These are phyloP conservation scores for Laupala kohalensis DNA, from an alignment of 1,140 invertebrate genomes.

Conservation along the genomic window DNA sequence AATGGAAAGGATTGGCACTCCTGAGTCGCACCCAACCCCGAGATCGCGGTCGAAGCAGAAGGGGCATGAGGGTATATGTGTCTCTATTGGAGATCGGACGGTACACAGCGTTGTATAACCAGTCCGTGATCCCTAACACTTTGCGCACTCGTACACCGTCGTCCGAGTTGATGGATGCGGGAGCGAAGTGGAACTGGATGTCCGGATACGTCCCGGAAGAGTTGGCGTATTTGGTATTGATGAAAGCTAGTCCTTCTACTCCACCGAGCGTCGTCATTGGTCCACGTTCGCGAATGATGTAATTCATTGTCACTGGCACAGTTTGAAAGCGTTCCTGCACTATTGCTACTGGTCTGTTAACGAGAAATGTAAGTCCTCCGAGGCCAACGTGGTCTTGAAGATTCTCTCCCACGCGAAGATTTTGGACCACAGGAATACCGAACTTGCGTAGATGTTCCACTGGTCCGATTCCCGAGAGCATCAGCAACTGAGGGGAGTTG, in stretches of 20 bases:
- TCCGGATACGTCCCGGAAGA: slow-evolving; percentile 58
- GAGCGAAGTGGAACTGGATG: slow-evolving; percentile 77
- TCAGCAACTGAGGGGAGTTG: slow-evolving; percentile 66
- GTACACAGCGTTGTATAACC: slow-evolving; percentile 63
- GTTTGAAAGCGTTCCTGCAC: slow-evolving; percentile 58
- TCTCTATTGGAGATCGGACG: slow-evolving; percentile 60
- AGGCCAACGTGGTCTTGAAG: slow-evolving; percentile 61
- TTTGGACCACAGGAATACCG: slow-evolving; percentile 54
- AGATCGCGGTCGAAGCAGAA: slow-evolving; percentile 65
- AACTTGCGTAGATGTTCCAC: slow-evolving; percentile 52
- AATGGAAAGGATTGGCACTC: slow-evolving; percentile 67
- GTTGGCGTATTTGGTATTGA: slow-evolving; percentile 71
- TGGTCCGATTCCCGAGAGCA: slow-evolving; percentile 79
- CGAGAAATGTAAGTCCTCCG: slow-evolving; percentile 63
- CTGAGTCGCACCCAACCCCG: slow-evolving; percentile 59
- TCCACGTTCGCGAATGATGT: slow-evolving; percentile 57
- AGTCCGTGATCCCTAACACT: slow-evolving; percentile 68
- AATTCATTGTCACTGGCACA: slow-evolving; percentile 62
- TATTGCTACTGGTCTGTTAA: slow-evolving; percentile 61
- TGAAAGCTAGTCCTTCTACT: slow-evolving; percentile 71
- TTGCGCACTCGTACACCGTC: slow-evolving; percentile 54
- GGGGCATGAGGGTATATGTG: slow-evolving; percentile 70
- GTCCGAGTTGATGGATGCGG: slow-evolving; percentile 70
- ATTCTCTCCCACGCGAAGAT: slow-evolving; percentile 48
- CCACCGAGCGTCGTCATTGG: slow-evolving; percentile 75